Evolutionary conservation across 2,113 vertebrate genomes (phyloP).

Genomic region (Datnioides undecimradiatus): DNA sequence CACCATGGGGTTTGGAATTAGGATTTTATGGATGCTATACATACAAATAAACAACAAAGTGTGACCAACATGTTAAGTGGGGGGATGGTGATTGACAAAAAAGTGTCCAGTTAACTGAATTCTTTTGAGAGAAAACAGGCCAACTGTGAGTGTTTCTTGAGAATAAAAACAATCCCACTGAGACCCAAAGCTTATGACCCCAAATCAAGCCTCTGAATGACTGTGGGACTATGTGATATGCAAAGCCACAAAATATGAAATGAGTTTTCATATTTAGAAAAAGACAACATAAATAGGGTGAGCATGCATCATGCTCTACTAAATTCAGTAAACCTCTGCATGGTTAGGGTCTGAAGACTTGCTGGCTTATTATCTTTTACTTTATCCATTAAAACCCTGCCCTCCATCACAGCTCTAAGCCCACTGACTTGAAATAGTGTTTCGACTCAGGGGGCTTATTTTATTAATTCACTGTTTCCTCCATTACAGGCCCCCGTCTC

Average conservation of each 20-base stretch:
- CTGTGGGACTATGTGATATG: background rate
- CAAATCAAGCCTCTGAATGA: background rate
- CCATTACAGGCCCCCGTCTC: constrained; percentile 63
- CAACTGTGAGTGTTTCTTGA: background rate
- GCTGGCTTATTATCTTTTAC: constrained; percentile 17
- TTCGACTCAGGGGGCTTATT: constrained; percentile 55
- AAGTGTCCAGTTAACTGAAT: background rate
- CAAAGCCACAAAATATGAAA: constrained; percentile 14
- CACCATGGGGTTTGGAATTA: constrained; percentile 21
- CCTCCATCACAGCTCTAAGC: constrained; percentile 14
- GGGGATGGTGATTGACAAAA: background rate
- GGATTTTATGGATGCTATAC: constrained; percentile 38
- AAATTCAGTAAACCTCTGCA: background rate
- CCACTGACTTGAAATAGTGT: constrained; percentile 49
- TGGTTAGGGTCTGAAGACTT: background rate
- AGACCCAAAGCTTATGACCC: background rate
- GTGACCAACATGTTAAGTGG: background rate
- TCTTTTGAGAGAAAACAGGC: background rate
- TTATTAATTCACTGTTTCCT: constrained; percentile 78
- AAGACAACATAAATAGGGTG: background rate
- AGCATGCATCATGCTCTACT: background rate
- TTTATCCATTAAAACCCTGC: constrained; percentile 29
- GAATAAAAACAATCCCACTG: background rate
- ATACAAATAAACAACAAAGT: constrained; percentile 21
- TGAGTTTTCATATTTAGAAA: background rate